Base-by-base conservation (phyloP, 2,888 invertebrate species). In the Andrena trimmerana region DNA sequence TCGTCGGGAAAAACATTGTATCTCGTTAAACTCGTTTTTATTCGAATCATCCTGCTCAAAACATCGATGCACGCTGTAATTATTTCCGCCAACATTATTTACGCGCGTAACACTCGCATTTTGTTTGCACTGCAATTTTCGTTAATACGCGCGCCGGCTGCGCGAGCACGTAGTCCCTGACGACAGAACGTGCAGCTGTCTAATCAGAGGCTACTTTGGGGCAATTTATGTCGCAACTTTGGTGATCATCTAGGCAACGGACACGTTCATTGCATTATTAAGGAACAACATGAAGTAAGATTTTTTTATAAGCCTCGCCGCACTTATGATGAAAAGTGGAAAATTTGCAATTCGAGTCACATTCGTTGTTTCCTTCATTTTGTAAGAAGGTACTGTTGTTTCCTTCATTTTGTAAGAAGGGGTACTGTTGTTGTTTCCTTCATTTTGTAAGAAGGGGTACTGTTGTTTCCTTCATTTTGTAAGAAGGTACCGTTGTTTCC, bases 31-130 rank as follows among this genome's bases (percentile, higher is more conserved):
- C 54, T 54, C 7, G n/a, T 54, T 54, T 20, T 54, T 54, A 54
- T 54, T 8, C 24, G 13, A 54, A 54, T 27, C 27, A 57, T 24
- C 20, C 57, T 16, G 16, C 42, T 16, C 16, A 0, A 1, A 16
- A 16, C 42, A 42, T 42, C 42, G 13, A 16, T 42, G 42, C 42
- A 42, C 16, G 16, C 1, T 24, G 57, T 4, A 20, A 57, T 57
- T 57, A 27, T 57, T 57, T 57, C 57, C 24, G 52, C 52, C 20
- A 52, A 52, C 52, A 0, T 52, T 52, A 52, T 52, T 52, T 52
- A 20, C 8, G n/a, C n/a, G n/a, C 52, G 10, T 57, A 24, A 8
- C 24, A 27, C 20, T 52, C n/a, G 8, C 20, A 2, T 57, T 2
- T 57, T 27, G 54, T 57, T 57, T 13, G 24, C 57, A 8, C 4